Conservation (phyloP, 2,888 invertebrate species). For the Cyclophora punctaria region DNA sequence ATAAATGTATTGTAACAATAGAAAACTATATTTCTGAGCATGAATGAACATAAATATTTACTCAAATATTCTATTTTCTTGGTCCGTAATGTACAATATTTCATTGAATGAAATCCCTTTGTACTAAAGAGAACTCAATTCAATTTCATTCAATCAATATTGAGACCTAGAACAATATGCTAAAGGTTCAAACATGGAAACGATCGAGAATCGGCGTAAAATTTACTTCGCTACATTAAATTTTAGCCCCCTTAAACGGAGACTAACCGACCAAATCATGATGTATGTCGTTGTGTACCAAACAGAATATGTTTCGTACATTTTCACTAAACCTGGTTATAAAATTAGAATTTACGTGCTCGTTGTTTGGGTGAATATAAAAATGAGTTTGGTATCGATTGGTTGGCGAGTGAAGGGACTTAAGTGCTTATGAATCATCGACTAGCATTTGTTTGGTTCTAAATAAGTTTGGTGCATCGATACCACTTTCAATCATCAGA, state of each 20-base stretch:
- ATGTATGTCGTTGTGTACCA: conserved; percentile 18
- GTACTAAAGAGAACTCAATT: too few species aligned
- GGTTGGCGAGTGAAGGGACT: conserved; percentile 18
- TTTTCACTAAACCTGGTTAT: conserved; percentile 22
- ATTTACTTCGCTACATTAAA: conserved; percentile 40
- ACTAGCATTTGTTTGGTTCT: conserved; percentile 15
- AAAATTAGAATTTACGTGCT: conserved; percentile 13
- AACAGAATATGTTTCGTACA: conserved; percentile 6
- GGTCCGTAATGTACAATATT: too few species aligned
- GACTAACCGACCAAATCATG: conserved; percentile 36
- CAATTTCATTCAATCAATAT: too few species aligned
- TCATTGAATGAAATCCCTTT: too few species aligned
- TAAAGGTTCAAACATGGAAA: conserved; percentile 1
- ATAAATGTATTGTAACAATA: too few species aligned
- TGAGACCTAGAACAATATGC: too few species aligned
- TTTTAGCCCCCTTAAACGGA: conserved; percentile 30
- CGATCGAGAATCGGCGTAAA: conserved; percentile 22
- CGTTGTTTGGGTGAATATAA: conserved; percentile 19
- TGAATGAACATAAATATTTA: too few species aligned
- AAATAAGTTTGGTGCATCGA: too few species aligned
- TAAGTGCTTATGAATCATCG: conserved; percentile 35
- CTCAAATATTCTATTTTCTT: too few species aligned
- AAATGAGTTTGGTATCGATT: conserved; percentile 25
- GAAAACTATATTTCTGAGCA: too few species aligned
- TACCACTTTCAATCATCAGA: too few species aligned